These are phyloP conservation scores for Graphium colonna DNA, from an alignment of 2,888 invertebrate species.

Conservation along the genomic window DNA sequence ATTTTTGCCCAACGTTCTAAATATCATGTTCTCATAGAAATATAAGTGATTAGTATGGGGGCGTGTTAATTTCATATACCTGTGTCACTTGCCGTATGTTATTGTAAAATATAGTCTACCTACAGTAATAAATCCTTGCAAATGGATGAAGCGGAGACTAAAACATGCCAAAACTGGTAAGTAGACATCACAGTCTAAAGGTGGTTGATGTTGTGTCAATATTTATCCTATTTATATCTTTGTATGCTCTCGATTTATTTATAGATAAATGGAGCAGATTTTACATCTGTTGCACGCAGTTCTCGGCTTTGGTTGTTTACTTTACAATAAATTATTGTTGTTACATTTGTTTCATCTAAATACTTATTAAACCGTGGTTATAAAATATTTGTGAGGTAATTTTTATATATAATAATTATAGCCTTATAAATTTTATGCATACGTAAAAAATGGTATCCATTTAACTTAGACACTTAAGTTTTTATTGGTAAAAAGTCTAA, in stretches of 20 bases:
- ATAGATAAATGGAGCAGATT: conserved; percentile 66
- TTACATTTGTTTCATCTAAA: background rate
- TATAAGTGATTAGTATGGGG: background rate
- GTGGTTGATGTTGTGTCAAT: conserved; percentile 51
- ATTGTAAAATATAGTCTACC: background rate
- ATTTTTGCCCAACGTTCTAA: background rate
- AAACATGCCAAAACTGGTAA: conserved; percentile 76
- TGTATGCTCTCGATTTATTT: conserved; percentile 66
- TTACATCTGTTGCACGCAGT: conserved; percentile 44
- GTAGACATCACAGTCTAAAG: conserved; percentile 39
- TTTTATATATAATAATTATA: too few species aligned
- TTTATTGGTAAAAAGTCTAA: too few species aligned
- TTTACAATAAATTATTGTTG: conserved; percentile 25
- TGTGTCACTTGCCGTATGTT: background rate
- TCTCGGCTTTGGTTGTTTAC: conserved; percentile 57
- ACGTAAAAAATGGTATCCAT: too few species aligned
- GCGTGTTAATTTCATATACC: background rate
- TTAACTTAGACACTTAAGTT: too few species aligned
- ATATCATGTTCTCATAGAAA: background rate
- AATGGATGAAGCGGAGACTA: conserved; percentile 66
- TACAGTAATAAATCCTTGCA: background rate
- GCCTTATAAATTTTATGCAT: too few species aligned
- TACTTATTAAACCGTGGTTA: too few species aligned
- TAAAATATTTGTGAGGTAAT: background rate
- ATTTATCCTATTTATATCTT: conserved; percentile 63